Evolutionary conservation across 2,888 invertebrate species (phyloP).

Genomic region (Stegophylla sp.): DNA sequence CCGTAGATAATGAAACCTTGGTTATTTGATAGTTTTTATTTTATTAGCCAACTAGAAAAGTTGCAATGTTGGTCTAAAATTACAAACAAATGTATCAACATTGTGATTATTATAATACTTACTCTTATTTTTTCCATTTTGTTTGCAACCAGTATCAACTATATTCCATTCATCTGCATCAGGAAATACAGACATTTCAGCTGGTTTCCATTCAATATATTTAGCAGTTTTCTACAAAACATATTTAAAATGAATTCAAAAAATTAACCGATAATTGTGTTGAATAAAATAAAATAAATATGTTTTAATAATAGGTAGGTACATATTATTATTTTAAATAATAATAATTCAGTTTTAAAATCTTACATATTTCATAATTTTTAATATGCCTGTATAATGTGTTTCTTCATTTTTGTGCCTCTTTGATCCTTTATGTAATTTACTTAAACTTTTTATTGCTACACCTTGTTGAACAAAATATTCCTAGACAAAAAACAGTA

Average conservation of each 20-base stretch:
- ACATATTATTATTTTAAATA: neutral
- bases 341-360: neutral
- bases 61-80: too few relatives aligned
- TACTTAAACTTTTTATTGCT: conserved; percentile 71
- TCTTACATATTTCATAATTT: conserved; percentile 72
- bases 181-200: conserved; percentile 78
- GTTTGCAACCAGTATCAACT: conserved; percentile 71
- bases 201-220: conserved; percentile 83
- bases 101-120: neutral
- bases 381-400: conserved; percentile 71
- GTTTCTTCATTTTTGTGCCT: conserved; percentile 67
- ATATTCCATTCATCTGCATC: conserved; percentile 81
- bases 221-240: conserved; percentile 67
- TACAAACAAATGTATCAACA: too few relatives aligned
- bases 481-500: conserved; percentile 67
- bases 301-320: too few relatives aligned
- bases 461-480: conserved; percentile 83
- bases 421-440: conserved; percentile 65
- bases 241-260: neutral
- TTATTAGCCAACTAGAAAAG: too few relatives aligned
- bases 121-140: conserved; percentile 47
- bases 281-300: neutral
- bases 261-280: too few relatives aligned
- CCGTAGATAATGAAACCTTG: too few relatives aligned
- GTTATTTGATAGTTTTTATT: too few relatives aligned